Percentiles rank a stretch among this genome's conserved stretches.
These are phyloP conservation scores for Cepaea hortensis DNA, from an alignment of 2,888 invertebrate species.

Conservation along the genomic window DNA sequence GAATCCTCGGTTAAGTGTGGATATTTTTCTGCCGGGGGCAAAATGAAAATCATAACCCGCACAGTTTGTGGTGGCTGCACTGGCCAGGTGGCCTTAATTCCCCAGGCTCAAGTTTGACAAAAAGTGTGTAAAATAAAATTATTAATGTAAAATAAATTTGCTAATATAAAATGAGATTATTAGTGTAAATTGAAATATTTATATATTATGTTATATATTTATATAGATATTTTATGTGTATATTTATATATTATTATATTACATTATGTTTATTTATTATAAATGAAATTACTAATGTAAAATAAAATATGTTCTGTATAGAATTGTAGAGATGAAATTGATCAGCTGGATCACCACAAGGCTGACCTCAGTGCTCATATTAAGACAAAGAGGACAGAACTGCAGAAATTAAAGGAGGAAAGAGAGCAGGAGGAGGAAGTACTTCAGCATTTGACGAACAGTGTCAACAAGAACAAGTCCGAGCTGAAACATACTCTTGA, in stretches of 20 bases:
- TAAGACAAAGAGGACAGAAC: slow-evolving; percentile 61
- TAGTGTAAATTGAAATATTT: not conserved
- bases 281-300: not conserved
- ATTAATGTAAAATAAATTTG: too few species aligned
- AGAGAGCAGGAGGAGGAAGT: slow-evolving; percentile 69
- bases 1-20: too few species aligned
- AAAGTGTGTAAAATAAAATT: too few species aligned
- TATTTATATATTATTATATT: not conserved
- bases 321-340: slow-evolving; percentile 62
- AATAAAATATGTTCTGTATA: slow-evolving; percentile 41
- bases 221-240: not conserved
- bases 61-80: too few species aligned
- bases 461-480: slow-evolving; percentile 69
- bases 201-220: not conserved
- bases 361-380: slow-evolving; percentile 59
- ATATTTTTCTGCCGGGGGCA: too few species aligned
- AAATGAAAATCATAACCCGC: too few species aligned
- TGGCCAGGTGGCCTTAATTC: too few species aligned
- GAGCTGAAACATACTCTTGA: slow-evolving; percentile 70
- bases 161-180: too few species aligned
- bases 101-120: too few species aligned
- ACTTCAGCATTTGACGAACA: slow-evolving; percentile 65
- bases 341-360: slow-evolving; percentile 65
- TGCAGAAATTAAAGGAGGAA: slow-evolving; percentile 64
- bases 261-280: too few species aligned